Percentiles rank a stretch among this genome's conserved stretches.
phyloP scores from a whole-genome alignment of 2,797 vertebrate genomes.

The Telmatherina bonti region DNA sequence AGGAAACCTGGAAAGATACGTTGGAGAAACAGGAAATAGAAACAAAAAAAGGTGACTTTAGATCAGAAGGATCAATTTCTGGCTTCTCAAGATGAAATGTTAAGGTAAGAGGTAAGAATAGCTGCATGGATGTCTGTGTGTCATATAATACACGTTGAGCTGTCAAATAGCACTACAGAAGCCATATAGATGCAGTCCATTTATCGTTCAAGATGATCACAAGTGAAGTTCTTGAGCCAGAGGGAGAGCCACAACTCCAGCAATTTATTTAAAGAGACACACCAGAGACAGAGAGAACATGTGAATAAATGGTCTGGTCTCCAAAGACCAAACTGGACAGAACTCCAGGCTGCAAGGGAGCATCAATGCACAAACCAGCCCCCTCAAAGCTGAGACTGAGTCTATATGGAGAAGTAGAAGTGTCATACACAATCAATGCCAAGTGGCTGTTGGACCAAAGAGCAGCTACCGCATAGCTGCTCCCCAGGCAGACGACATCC shows the following conservation, averaged over 20 bases:
- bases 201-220: background rate
- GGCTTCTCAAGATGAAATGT: background rate
- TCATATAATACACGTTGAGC: no score
- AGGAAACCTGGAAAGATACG: background rate
- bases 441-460: background rate
- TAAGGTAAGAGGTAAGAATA: no score
- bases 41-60: background rate
- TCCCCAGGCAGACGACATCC: background rate
- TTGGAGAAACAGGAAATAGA: background rate
- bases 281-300: background rate
- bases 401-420: background rate
- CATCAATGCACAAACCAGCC: background rate
- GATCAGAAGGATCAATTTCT: background rate
- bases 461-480: background rate
- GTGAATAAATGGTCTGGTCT: background rate
- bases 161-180: no score
- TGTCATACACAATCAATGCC: background rate
- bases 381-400: conserved; percentile 1
- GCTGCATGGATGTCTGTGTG: no score
- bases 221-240: background rate
- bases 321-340: background rate
- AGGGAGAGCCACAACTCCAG: background rate
- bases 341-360: background rate
- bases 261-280: background rate
- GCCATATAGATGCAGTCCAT: background rate